Percentiles rank a stretch among this genome's conserved stretches.
These are phyloP conservation scores for Megalonaias nervosa DNA, from an alignment of 1,140 invertebrate genomes.

Conservation along the genomic window DNA sequence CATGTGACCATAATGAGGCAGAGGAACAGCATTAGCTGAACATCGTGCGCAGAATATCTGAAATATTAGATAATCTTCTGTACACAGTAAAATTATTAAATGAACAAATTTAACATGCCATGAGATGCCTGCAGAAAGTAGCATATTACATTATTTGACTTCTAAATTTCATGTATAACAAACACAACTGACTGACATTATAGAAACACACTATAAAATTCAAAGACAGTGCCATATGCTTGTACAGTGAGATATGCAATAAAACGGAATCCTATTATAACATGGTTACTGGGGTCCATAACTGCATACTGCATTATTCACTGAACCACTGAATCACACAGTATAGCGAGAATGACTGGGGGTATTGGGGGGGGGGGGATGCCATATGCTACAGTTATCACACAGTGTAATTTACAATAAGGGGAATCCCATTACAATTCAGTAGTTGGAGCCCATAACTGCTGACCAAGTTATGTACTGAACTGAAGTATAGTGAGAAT, in stretches of 20 bases:
- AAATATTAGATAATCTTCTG: slow-evolving; percentile 54
- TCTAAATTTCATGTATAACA: not conserved
- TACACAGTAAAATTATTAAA: not conserved
- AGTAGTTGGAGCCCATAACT: too few species aligned
- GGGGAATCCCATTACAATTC: too few species aligned
- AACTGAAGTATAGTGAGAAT: too few species aligned
- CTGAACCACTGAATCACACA: too few species aligned
- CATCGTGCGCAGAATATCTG: slow-evolving; percentile 95
- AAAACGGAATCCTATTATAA: too few species aligned
- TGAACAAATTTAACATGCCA: not conserved
- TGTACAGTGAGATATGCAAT: not conserved
- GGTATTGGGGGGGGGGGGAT: too few species aligned
- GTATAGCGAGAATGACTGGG: too few species aligned
- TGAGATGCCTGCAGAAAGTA: not conserved
- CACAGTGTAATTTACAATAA: too few species aligned
- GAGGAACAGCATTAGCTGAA: slow-evolving; percentile 91
- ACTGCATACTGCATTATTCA: too few species aligned
- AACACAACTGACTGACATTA: not conserved
- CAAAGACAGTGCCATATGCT: not conserved
- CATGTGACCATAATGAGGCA: slow-evolving; percentile 91
- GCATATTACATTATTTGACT: not conserved
- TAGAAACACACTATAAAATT: not conserved
- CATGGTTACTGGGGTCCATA: too few species aligned
- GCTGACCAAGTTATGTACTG: too few species aligned
- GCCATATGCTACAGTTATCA: too few species aligned